Evolutionary conservation across 2,113 vertebrate genomes (phyloP), one percentile per base, ranked within the genome.

Genomic region (Chrysochloris asiatica): DNA sequence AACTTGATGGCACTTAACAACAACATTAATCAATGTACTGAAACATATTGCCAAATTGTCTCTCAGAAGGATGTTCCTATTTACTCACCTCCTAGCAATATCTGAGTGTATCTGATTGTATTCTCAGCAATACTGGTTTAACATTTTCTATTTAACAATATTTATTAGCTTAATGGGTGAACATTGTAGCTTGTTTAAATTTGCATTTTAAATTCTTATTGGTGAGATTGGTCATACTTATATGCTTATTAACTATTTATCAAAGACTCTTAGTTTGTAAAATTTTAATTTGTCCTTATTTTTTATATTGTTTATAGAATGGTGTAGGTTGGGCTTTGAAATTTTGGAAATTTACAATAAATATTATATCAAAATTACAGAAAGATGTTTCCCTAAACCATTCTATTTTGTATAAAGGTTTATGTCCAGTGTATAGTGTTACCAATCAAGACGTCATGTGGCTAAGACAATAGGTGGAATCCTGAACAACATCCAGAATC

Each of bases 311-410:
- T 65, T 69, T 83, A 38, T 16, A 75, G 8, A 92, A 56, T 22
- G 22, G 82, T 17, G 78, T 14, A 63, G 9, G 19, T 95, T 88
- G n/a, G 65, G 13, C 11, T 65, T 77, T 86, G 67, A 86, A 93
- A 93, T 87, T 45, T 41, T 30, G 76, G 4, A 11, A 45, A 50
- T 71, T 83, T 80, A 92, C 89, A 93, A 61, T 69, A 85, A 63
- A 63, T 65, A 79, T 92, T 88, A 45, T 47, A 48, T 54, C 21
- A 59, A 69, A 83, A 21, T 63, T 54, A 6, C 26, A 79, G 41
- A 26, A 79, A 59, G n/a, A 77, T 48, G 52, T 81, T 22, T 33
- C 43, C 77, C 22, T 45, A 48, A 75, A 38, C 61, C 41, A 82
- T 22, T 56, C 30, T 78, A 8, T 54, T 83, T 33, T 86, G n/a